Percentiles rank a stretch among this genome's conserved stretches.
phyloP scores from a whole-genome alignment of 2,797 vertebrate genomes.

The Linurgus olivaceus region DNA sequence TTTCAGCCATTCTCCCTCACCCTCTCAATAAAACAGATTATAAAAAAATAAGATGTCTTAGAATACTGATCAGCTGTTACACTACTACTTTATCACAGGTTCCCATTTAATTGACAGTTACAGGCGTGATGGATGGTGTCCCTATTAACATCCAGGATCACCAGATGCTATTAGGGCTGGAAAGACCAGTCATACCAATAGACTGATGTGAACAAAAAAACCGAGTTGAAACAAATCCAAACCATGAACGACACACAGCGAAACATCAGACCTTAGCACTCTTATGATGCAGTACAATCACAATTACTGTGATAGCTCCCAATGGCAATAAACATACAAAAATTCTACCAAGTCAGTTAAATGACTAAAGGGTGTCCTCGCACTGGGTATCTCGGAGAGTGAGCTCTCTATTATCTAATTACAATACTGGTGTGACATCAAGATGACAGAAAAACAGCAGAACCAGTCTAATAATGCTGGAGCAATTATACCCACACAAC shows the following conservation, averaged over 20 bases:
- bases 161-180: not conserved
- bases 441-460: not conserved
- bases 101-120: not conserved
- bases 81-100: slow-evolving; percentile 16
- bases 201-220: not conserved
- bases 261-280: not conserved
- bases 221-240: not conserved
- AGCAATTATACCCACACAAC: not conserved
- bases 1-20: slow-evolving; percentile 19
- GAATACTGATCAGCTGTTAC: slow-evolving; percentile 58
- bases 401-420: not conserved
- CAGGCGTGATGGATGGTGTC: not conserved
- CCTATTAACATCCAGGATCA: not conserved
- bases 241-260: not conserved
- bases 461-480: not conserved
- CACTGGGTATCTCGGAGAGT: not conserved
- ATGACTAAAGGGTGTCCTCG: not conserved
- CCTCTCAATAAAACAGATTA: slow-evolving; percentile 56
- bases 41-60: slow-evolving; percentile 58
- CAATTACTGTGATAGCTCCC: slow-evolving; percentile 10
- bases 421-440: not conserved
- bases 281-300: not conserved
- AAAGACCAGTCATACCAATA: not conserved
- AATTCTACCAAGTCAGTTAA: not conserved
- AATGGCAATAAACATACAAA: not conserved